Evolutionary conservation across 1,140 invertebrate species (phyloP), one percentile per base, ranked within the genome.

Genomic region (Orussus abietinus): DNA sequence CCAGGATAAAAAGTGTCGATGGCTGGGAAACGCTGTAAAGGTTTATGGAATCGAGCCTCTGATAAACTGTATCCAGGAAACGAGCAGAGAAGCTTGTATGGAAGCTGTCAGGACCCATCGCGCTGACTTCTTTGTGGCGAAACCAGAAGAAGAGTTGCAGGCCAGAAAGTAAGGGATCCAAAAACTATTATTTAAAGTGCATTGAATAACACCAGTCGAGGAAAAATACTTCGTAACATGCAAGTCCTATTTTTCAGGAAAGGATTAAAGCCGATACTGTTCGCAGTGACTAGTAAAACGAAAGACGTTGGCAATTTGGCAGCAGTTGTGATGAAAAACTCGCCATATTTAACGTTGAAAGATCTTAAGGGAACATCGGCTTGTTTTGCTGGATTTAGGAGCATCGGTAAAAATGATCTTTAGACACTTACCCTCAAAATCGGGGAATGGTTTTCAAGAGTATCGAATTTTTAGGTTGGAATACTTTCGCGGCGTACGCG

Each of bases 1-100:
- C 1, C 82, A 84, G 43, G 76, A 79, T 20, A 75, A 77, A 19
- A 90, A 91, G 53, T 92, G 89, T 55, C 74, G 79, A 6, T 86
- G 82, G 81, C 55, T 90, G 49, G 76, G 79, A 47, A 80, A 86
- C 53, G 82, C 81, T 0, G 78, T 82, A 0, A 69, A 77, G 3
- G 81, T 84, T 1, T 81, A 85, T 52, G 84, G 86, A 1, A 68
- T 90, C 0, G 76, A 83, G 42, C 88, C 88, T 0, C 75, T 79
- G n/a, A 69, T 91, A 7, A 77, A 81, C 22, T 92, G 88, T 49
- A 55, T 80, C 0, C 66, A 78, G 36, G 71, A 76, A 21, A 52
- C 57, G 5, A 75, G 67, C 22, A 53, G 66, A 14, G 60, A 70
- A 0, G 71, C 77, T 4, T 93, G 90, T 53, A 77, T 92, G 66